Base-by-base conservation (phyloP, 2,113 vertebrate species). In the Prolemur simus region DNA sequence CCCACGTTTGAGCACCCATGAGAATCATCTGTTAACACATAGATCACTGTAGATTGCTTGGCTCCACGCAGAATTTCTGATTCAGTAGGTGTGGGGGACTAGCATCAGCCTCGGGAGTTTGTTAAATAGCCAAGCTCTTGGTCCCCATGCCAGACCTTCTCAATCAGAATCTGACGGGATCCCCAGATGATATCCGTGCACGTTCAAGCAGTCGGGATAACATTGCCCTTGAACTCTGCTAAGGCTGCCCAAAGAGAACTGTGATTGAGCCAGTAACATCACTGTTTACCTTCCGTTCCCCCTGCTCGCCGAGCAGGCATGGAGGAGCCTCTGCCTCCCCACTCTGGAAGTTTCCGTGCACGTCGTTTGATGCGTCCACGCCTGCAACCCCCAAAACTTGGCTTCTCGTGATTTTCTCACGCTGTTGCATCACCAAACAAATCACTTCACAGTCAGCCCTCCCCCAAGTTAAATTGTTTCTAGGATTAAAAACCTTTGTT, bases 221-320 rank as follows among this genome's bases (percentile, higher is more conserved):
- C 0, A 0, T 15, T 84, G 80, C 64, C 58, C 86, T 88, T 47
- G 77, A 73, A 39, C 86, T 66, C 85, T 15, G 39, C 29, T 47
- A 8, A 56, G 73, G 47, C 17, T 15, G 2, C 49, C 94, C 18
- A 27, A 12, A 27, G 54, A 74, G 47, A n/a, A 64, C 29, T 23
- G 13, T 7, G 39, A 20, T 20, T 17, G 15, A 17, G 39, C 23
- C 1, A 4, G 14, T 27, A 15, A 9, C 4, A 1, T 63, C 14
- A 8, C 60, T 4, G 52, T 37, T 71, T 3, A 8, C 58, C 49
- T 14, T 17, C 18, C 42, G 5, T 25, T 34, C 4, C n/a, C 32
- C 42, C 32, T 18, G 32, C 64, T 56, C 29, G 56, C 49, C 3
- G 8, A 7, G 34, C 8, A 23, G 78, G 32, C 4, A 0, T 8